Conservation (phyloP, 2,797 vertebrate genomes). For the Nannoperca obscura region DNA sequence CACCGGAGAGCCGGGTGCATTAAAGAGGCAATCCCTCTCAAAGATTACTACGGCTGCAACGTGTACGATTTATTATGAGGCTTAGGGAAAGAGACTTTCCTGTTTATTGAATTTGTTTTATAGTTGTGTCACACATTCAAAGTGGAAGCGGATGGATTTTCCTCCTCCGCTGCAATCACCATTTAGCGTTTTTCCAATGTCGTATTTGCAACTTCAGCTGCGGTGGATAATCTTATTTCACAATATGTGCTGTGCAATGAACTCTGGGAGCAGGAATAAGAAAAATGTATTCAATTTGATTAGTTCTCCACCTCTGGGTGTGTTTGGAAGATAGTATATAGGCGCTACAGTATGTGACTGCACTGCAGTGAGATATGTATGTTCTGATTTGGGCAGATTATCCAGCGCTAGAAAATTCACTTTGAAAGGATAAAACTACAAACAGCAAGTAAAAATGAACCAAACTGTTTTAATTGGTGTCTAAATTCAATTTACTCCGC, state of each 20-base stretch:
- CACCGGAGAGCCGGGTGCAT: conserved; percentile 50
- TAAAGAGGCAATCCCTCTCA: conserved; percentile 64
- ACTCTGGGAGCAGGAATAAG: conserved; percentile 22
- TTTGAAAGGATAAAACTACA: conserved; percentile 3
- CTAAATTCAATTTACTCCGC: not conserved
- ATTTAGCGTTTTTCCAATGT: conserved; percentile 54
- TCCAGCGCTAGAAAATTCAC: not conserved
- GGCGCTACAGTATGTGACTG: not conserved
- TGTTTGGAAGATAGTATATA: conserved; percentile 11
- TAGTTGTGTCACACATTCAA: conserved; percentile 45
- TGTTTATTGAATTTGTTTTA: conserved; percentile 64
- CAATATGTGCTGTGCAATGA: conserved; percentile 42
- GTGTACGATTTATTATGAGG: conserved; percentile 55
- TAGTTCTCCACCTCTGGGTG: conserved; percentile 23
- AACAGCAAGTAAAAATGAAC: conserved; percentile 6
- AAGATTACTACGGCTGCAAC: conserved; percentile 53
- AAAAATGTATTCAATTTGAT: conserved; percentile 15
- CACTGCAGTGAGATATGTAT: not conserved
- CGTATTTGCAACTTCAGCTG: conserved; percentile 60
- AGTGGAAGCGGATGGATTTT: conserved; percentile 48
- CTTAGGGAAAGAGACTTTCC: conserved; percentile 17
- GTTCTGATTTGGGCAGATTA: conserved; percentile 22
- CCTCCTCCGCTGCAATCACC: conserved; percentile 46
- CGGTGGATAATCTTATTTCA: conserved; percentile 42
- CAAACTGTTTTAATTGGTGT: not conserved